These are phyloP conservation scores for Sprattus sprattus DNA, from an alignment of 2,113 vertebrate species.

Conservation along the genomic window DNA sequence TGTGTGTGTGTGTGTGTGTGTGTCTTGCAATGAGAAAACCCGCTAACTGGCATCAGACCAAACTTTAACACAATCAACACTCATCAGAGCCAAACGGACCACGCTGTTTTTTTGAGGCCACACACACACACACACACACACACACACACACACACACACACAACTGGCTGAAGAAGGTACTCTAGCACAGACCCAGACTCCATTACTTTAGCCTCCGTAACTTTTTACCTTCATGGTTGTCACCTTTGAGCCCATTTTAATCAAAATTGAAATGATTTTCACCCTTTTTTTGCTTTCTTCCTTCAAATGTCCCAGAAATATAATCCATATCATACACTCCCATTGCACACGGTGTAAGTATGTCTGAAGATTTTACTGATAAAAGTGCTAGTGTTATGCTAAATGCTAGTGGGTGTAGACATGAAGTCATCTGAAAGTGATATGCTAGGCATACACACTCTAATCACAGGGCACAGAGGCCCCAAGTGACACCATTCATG, in stretches of 20 bases:
- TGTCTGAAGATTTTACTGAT: too few species aligned
- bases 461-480: neutral
- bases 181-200: neutral
- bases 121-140: constrained; percentile 6
- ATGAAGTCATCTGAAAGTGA: neutral
- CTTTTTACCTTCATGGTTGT: neutral
- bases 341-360: too few species aligned
- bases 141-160: neutral
- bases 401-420: neutral
- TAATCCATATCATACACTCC: too few species aligned
- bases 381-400: too few species aligned
- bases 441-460: neutral
- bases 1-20: constrained; percentile 1
- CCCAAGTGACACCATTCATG: neutral
- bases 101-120: neutral
- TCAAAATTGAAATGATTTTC: too few species aligned
- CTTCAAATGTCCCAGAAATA: neutral
- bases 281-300: neutral
- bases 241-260: neutral
- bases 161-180: neutral
- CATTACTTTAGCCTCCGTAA: neutral
- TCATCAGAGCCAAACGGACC: neutral
- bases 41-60: constrained; percentile 37
- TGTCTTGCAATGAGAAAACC: constrained; percentile 39
- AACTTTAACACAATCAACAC: constrained; percentile 39